Evolutionary conservation across 1,140 invertebrate species (phyloP), one percentile per base, ranked within the genome.

Genomic region (Aphelenchoides fujianensis): DNA sequence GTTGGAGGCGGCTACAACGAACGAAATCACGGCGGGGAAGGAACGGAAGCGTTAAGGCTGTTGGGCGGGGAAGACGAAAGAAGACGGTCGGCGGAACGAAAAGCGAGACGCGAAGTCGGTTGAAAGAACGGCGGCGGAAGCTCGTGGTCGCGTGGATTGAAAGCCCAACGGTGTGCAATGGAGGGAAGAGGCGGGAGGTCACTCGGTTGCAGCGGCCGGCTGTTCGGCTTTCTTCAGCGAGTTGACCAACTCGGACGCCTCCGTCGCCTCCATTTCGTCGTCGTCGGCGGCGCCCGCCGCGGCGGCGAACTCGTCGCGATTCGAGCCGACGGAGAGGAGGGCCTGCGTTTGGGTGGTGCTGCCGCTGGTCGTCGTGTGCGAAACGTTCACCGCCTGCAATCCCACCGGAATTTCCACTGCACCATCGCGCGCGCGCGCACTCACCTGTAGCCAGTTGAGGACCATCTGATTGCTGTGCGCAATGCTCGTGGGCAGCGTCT

Each of bases 391-490:
- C 2, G 80, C 79, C 82, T 81, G 52, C 35, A 73, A 64, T n/a
- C n/a, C n/a, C n/a, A 32, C 34, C 34, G 32, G 7, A 54, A 9
- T 36, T 36, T 23, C 16, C 32, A 62, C 9, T 74, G 9, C 28
- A 3, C 27, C 7, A 16, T 30, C 1, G 32, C 30, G 0, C 9
- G 37, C 30, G n/a, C 54, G n/a, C n/a, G n/a, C 23, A 34, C 52
- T 54, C 35, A 82, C 80, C 70, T 83, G 82, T n/a, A 83, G 77
- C 82, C 82, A 83, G 59, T 84, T 84, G 9, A 83, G 74, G 28
- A 83, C 82, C 55, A 83, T 80, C 35, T 80, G 79, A 71, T 83
- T 82, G 28, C 53, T 83, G 70, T 71, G 76, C 9, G 68, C 74
- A 36, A 78, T 81, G 32, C 69, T 78, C 1, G 66, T 27, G 34